These are phyloP conservation scores for Caloenas nicobarica DNA, from an alignment of 2,113 vertebrate species.

Conservation along the genomic window DNA sequence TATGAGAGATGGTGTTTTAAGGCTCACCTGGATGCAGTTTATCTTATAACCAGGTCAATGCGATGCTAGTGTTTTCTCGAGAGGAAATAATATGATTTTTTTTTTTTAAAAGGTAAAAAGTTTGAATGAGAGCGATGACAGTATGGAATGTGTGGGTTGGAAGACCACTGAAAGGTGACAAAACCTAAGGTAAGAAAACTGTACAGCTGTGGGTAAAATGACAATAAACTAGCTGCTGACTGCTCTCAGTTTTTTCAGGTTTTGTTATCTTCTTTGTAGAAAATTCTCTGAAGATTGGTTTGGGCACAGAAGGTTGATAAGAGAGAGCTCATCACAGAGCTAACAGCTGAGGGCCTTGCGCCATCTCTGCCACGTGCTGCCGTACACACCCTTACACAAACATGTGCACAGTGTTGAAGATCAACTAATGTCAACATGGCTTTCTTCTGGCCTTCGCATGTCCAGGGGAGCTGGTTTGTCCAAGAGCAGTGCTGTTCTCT, in stretches of 20 bases:
- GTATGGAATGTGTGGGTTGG: background rate
- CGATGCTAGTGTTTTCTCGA: background rate
- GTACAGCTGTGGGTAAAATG: background rate
- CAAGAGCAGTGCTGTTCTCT: background rate
- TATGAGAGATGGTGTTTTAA: background rate
- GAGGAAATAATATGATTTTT: background rate
- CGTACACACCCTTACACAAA: background rate
- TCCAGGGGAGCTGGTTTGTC: background rate
- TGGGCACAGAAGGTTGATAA: background rate
- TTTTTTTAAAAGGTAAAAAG: background rate
- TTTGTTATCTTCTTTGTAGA: background rate
- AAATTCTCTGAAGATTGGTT: background rate
- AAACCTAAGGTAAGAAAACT: background rate
- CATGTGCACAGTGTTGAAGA: background rate
- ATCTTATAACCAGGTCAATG: background rate
- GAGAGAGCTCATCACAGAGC: background rate
- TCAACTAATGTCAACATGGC: background rate
- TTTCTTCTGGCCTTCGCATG: background rate
- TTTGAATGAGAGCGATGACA: background rate
- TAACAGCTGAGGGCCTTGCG: background rate
- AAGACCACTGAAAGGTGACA: background rate
- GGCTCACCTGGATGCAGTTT: background rate
- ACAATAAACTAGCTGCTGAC: background rate
- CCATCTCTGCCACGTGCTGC: background rate
- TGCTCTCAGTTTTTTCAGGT: background rate